phyloP scores from a whole-genome alignment of 2,113 vertebrate species.

The Perca schrenkii region DNA sequence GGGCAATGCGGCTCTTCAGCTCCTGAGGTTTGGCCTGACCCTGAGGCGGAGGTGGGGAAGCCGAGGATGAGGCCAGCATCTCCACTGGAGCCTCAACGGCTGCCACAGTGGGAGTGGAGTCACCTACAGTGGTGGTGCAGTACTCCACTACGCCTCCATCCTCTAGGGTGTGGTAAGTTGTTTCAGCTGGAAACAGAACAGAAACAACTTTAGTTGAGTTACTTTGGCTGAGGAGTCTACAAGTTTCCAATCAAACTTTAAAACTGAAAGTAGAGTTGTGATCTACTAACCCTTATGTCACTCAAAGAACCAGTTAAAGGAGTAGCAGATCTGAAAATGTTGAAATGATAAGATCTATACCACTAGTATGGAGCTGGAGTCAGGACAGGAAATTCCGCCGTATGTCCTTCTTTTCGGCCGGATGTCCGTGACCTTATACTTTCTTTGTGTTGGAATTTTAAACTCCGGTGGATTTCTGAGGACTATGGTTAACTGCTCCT shows the following conservation, averaged over 20 bases:
- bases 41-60: conserved; percentile 80
- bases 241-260: background rate
- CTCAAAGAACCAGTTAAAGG: background rate
- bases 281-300: background rate
- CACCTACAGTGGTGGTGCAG: conserved; percentile 90
- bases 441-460: too few species aligned
- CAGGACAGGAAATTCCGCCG: background rate
- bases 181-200: conserved; percentile 84
- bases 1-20: conserved; percentile 94
- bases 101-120: conserved; percentile 84
- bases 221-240: background rate
- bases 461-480: too few species aligned
- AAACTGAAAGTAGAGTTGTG: background rate
- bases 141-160: conserved; percentile 94
- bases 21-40: conserved; percentile 92
- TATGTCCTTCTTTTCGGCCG: too few species aligned
- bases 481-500: too few species aligned
- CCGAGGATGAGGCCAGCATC: conserved; percentile 85
- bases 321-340: background rate
- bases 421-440: too few species aligned
- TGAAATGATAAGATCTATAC: background rate
- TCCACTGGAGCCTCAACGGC: conserved; percentile 88
- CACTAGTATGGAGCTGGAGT: background rate
- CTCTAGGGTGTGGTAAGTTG: conserved; percentile 92
- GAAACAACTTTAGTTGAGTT: conserved; percentile 24